phyloP scores from a whole-genome alignment of 2,888 invertebrate species.

The Morpho helenor region DNA sequence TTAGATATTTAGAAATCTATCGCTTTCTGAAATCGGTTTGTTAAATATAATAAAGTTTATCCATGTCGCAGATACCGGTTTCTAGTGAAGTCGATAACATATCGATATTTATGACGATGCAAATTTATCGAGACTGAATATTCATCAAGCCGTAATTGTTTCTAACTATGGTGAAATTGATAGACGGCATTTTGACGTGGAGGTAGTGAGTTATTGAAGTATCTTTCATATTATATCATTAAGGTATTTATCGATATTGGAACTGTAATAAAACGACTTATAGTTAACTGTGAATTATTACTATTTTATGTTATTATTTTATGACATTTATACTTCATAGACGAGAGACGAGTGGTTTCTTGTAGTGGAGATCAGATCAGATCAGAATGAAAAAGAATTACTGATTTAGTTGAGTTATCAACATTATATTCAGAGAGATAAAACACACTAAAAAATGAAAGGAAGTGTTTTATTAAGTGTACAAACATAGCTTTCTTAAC shows the following conservation, averaged over 20 bases:
- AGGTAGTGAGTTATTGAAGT: slow-evolving; percentile 3
- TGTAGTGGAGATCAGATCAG: no score
- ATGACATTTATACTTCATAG: no score
- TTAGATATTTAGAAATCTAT: neutral
- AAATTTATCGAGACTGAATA: slow-evolving; percentile 51
- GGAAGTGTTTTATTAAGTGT: no score
- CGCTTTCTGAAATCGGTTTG: neutral
- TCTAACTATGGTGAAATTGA: slow-evolving; percentile 39
- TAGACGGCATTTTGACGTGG: slow-evolving; percentile 23
- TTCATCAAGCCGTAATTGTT: slow-evolving; percentile 52
- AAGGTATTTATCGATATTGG: neutral
- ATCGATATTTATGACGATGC: slow-evolving; percentile 50
- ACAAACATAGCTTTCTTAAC: no score
- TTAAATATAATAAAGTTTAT: neutral
- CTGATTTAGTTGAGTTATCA: no score
- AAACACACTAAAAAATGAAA: no score
- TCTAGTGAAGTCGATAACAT: slow-evolving; percentile 34
- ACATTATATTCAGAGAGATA: no score
- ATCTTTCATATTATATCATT: no score
- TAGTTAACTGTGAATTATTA: neutral
- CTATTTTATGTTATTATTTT: no score
- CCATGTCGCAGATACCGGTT: slow-evolving; percentile 26
- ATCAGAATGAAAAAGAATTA: no score
- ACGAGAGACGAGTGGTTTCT: no score
- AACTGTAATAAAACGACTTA: neutral